Conservation (phyloP, 2,888 invertebrate species). For the Amblyteles armatorius region DNA sequence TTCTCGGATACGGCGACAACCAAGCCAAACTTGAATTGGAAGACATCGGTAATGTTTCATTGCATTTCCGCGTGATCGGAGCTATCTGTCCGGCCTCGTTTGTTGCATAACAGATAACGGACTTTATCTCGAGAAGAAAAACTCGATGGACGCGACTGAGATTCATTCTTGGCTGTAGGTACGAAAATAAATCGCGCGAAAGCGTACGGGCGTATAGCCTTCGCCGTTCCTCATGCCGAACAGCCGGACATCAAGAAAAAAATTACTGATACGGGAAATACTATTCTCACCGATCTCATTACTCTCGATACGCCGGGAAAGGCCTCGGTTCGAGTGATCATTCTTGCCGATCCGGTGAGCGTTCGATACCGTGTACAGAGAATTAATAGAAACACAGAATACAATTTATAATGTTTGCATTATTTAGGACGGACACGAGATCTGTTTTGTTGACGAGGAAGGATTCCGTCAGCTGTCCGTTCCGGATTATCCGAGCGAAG, state of each 20-base stretch:
- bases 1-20: constrained; percentile 90
- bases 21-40: constrained; percentile 93
- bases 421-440: constrained; percentile 95
- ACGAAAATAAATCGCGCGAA: constrained; percentile 92
- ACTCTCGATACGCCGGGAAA: constrained; percentile 99
- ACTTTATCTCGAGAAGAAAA: constrained; percentile 31
- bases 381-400: background rate
- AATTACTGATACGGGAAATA: constrained; percentile 89
- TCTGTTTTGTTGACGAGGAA: constrained; percentile 99
- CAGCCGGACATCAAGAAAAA: constrained; percentile 91
- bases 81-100: constrained; percentile 19
- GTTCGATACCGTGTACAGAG: background rate
- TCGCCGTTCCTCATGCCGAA: constrained; percentile 92
- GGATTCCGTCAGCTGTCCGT: constrained; percentile 95
- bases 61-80: constrained; percentile 5
- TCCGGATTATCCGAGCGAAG: constrained; percentile 93
- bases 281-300: constrained; percentile 94
- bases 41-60: constrained; percentile 87
- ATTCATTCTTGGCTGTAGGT: constrained; percentile 82
- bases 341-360: constrained; percentile 95
- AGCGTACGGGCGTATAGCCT: constrained; percentile 98
- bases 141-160: background rate
- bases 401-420: constrained; percentile 17
- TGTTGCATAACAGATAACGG: constrained; percentile 28
- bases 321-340: constrained; percentile 97